These are phyloP conservation scores for Sciurus carolinensis DNA, from an alignment of 2,797 vertebrate species.

Conservation along the genomic window DNA sequence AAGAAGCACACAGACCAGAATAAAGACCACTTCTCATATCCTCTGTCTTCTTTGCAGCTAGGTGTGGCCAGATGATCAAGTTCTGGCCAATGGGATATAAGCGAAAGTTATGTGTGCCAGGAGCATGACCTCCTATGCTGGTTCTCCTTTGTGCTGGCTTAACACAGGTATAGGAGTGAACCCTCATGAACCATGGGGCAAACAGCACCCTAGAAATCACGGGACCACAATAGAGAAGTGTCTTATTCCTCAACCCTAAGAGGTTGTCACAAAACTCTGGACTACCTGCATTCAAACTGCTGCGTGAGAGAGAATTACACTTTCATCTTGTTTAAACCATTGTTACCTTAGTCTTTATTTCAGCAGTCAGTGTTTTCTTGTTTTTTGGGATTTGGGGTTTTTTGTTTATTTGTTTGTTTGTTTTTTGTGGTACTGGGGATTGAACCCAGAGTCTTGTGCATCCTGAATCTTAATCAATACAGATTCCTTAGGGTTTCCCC, in stretches of 20 bases:
- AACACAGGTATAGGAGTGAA: background rate
- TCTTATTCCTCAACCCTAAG: background rate
- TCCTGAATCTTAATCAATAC: background rate
- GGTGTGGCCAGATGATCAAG: background rate
- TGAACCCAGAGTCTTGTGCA: too few relatives aligned
- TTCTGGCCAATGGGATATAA: background rate
- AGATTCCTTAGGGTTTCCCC: background rate
- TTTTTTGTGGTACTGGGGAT: too few relatives aligned
- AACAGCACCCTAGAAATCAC: background rate
- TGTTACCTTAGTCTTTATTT: background rate
- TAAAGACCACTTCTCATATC: background rate
- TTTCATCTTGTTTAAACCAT: background rate
- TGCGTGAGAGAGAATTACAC: background rate
- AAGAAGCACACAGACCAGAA: background rate
- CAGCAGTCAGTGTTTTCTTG: background rate
- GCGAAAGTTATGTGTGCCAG: background rate
- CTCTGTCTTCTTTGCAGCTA: background rate
- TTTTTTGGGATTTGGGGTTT: too few relatives aligned
- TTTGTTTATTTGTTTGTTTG: too few relatives aligned
- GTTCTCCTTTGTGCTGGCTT: background rate
- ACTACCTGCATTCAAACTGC: background rate
- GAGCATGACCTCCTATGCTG: background rate
- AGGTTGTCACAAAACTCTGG: background rate
- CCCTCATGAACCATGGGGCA: rapidly evolving
- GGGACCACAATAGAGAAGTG: background rate